phyloP scores from a whole-genome alignment of 2,113 vertebrate species.

The Neodontobutis hainanensis region DNA sequence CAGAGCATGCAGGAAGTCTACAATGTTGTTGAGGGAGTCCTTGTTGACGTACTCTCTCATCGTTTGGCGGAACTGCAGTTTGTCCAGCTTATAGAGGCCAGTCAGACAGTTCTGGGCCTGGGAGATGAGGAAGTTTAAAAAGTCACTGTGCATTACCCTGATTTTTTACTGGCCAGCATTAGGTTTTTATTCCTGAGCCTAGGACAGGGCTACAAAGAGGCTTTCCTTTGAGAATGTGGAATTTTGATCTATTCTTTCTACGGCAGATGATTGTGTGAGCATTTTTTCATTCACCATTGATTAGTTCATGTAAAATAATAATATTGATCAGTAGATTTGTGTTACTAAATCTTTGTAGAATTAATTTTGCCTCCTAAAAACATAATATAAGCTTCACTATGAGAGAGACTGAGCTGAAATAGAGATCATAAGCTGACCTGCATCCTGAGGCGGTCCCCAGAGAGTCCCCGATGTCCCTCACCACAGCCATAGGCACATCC shows the following conservation, averaged over 20 bases:
- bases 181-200: not conserved
- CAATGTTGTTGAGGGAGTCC: conserved; percentile 98
- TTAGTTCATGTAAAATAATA: not conserved
- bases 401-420: too few relatives aligned
- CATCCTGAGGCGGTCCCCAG: conserved; percentile 95
- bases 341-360: conserved; percentile 2
- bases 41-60: conserved; percentile 98
- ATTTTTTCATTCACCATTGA: not conserved
- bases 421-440: conserved; percentile 81
- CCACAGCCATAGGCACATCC: conserved; percentile 99
- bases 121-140: conserved; percentile 1
- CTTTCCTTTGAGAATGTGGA: not conserved
- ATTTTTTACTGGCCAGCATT: not conserved
- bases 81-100: conserved; percentile 96
- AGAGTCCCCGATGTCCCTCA: conserved; percentile 96
- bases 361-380: conserved; percentile 33
- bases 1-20: conserved; percentile 98
- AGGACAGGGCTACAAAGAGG: not conserved
- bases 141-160: not conserved
- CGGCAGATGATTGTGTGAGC: not conserved
- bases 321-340: not conserved
- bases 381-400: not conserved
- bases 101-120: conserved; percentile 98
- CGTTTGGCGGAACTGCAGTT: conserved; percentile 95
- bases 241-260: conserved; percentile 10